Percentiles rank a stretch among this genome's conserved stretches.
Evolutionary conservation across 2,797 vertebrate genomes (phyloP).

Genomic region (Etheostoma nigrum): DNA sequence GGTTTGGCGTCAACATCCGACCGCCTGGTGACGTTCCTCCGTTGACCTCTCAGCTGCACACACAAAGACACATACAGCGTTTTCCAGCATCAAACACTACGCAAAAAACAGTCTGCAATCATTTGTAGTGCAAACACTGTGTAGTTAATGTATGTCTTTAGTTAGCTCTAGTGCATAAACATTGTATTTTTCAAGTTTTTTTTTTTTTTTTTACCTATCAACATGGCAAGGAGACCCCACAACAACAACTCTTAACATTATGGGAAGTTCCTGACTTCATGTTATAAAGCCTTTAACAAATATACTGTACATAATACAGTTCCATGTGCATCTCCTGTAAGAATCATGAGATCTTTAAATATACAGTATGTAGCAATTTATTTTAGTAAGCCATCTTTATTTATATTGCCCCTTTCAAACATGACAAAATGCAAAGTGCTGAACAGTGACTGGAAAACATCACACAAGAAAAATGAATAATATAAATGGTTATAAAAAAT

Average conservation of each 20-base stretch:
- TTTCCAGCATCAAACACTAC: background rate
- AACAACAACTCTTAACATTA: background rate
- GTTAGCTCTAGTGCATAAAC: background rate
- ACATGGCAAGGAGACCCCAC: background rate
- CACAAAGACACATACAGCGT: background rate
- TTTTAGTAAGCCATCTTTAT: too few species aligned
- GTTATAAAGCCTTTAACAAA: background rate
- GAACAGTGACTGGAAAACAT: too few species aligned
- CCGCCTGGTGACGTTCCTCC: constrained; percentile 9
- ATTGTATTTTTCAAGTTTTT: background rate
- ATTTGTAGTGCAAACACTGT: background rate
- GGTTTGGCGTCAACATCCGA: constrained; percentile 41
- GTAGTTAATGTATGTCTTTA: background rate
- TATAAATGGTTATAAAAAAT: too few species aligned
- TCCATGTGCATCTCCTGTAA: background rate
- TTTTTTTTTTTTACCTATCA: too few species aligned
- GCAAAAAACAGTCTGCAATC: background rate
- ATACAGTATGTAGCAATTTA: too few species aligned
- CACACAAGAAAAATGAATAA: too few species aligned
- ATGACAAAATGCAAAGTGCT: too few species aligned
- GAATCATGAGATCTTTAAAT: background rate
- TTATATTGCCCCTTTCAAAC: too few species aligned
- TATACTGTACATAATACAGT: background rate
- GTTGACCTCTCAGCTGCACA: constrained; percentile 52
- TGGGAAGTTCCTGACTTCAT: background rate